Evolutionary conservation across 2,113 vertebrate species (phyloP), one percentile per base, ranked within the genome.

Genomic region (Lepus timidus): DNA sequence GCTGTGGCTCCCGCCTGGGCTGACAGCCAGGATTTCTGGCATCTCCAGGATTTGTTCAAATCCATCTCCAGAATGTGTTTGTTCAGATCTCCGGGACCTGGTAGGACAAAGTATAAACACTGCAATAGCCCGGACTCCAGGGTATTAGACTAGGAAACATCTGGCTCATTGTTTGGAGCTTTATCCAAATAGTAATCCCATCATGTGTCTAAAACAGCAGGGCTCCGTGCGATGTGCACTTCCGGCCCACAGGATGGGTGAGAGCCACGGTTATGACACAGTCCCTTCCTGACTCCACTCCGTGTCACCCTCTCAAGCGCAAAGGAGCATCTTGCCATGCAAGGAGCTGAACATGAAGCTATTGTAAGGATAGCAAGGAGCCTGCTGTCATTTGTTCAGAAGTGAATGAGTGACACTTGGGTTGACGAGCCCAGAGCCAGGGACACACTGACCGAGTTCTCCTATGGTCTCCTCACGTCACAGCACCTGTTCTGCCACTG

Each of bases 121-220:
- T 39, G n/a, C 79, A 74, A 64, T 9, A 75, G n/a, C 25, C 78
- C 71, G 20, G 49, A 55, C 29, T 49, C 62, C 17, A 14, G 83
- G 81, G 22, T 64, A 67, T 33, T n/a, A 83, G 36, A 79, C 85
- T 79, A 74, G 27, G 81, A 79, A 91, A 94, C 67, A 93, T 79
- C 88, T 90, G 73, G 64, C n/a, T 39, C 20, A 27, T 19, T 52
- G 39, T 76, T 76, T 87, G 25, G 73, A 85, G 68, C 68, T 17
- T 85, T 76, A 65, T 51, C 29, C 49, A 84, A 90, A 80, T 76
- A 86, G 76, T 68, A 84, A 85, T 49, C 67, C 62, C 22, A 31
- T 68, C 71, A 62, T 76, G 95, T 90, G 22, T 95, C 91, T 84
- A 49, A 87, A 96, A 55, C 10, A 95, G n/a, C 74, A 31, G 36